Evolutionary conservation across 1,140 invertebrate species (phyloP).

Genomic region (Helicoverpa zea): DNA sequence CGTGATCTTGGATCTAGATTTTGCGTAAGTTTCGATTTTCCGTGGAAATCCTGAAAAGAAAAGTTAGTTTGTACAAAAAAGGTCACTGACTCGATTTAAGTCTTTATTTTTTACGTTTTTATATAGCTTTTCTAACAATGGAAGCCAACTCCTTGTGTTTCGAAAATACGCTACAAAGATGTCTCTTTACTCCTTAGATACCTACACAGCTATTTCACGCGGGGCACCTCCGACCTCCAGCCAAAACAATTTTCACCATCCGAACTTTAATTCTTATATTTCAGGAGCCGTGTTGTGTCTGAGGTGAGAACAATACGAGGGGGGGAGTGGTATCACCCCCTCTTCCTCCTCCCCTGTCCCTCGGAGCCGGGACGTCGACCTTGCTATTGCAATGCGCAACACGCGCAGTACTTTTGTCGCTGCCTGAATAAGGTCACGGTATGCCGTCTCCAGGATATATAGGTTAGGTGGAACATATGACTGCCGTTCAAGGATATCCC

Average conservation of each 20-base stretch:
- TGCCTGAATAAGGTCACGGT: conserved; percentile 68
- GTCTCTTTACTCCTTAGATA: not conserved
- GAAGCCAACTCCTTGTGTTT: too few species aligned
- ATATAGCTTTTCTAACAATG: too few species aligned
- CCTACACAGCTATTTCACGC: conserved; percentile 6
- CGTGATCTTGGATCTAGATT: not conserved
- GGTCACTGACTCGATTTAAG: too few species aligned
- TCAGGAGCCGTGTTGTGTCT: conserved; percentile 53
- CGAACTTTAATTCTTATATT: conserved; percentile 50
- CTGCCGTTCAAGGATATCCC: not conserved
- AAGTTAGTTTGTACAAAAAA: not conserved
- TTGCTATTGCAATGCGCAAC: conserved; percentile 69
- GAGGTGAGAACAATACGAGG: conserved; percentile 51
- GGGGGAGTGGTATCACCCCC: conserved; percentile 4
- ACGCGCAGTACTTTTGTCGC: conserved; percentile 66
- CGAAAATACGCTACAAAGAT: not conserved
- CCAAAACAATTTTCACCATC: conserved; percentile 45
- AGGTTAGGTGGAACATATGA: conserved; percentile 52
- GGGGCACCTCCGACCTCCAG: conserved; percentile 14
- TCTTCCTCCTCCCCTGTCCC: not conserved
- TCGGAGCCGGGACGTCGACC: conserved; percentile 60
- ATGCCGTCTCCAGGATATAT: conserved; percentile 60
- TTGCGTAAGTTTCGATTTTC: not conserved
- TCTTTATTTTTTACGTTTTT: too few species aligned
- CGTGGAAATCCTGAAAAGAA: not conserved